Conservation (phyloP, 1,140 invertebrate genomes). For the Drosophila chauvacae region DNA sequence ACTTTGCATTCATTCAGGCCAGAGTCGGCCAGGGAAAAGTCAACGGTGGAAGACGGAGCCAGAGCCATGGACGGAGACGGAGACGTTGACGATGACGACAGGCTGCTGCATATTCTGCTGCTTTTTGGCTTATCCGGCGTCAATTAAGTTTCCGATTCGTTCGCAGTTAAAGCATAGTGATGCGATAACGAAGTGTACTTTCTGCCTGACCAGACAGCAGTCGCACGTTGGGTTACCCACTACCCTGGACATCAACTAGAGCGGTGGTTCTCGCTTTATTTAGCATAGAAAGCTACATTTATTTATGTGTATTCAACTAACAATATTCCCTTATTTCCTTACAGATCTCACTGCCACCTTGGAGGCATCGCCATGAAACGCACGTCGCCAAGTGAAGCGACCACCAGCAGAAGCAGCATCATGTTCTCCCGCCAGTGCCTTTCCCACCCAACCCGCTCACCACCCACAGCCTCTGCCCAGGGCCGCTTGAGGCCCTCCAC, state of each 20-base stretch:
- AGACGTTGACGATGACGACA: conserved; percentile 32
- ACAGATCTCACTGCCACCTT: conserved; percentile 63
- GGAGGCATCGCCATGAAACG: conserved; percentile 22
- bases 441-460: conserved; percentile 59
- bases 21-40: conserved; percentile 40
- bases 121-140: conserved; percentile 43
- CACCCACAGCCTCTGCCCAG: conserved; percentile 26
- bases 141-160: conserved; percentile 64
- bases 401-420: conserved; percentile 29
- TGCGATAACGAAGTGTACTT: conserved; percentile 49
- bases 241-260: background rate
- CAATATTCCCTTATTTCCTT: conserved; percentile 5
- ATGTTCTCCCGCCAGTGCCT: conserved; percentile 84
- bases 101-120: conserved; percentile 32
- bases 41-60: conserved; percentile 11
- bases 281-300: background rate
- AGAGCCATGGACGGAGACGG: background rate
- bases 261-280: background rate
- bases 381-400: conserved; percentile 49
- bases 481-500: conserved; percentile 28
- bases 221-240: background rate
- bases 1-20: conserved; percentile 77
- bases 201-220: conserved; percentile 30
- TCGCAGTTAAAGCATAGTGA: conserved; percentile 51
- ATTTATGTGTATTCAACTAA: background rate